Percentiles rank a stretch among this genome's conserved stretches.
Conservation (phyloP, 2,888 invertebrate genomes). For the Rhagonycha fulva region DNA sequence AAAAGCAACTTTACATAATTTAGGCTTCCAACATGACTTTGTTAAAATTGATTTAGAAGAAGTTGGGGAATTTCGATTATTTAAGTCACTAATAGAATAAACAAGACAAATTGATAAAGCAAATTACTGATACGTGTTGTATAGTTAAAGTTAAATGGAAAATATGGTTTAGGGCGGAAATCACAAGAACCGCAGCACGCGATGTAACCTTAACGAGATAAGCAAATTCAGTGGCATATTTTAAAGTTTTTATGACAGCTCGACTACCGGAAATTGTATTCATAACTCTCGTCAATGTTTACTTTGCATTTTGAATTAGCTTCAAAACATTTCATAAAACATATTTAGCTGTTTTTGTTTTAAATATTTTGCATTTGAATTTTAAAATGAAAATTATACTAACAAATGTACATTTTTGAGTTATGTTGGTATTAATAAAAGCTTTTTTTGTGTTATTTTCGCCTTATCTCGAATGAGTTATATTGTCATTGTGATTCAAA, state of each 20-base stretch:
- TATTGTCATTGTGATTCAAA: slow-evolving; percentile 34
- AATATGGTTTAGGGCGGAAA: slow-evolving; percentile 28
- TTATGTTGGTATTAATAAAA: slow-evolving; percentile 35
- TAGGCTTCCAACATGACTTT: neutral
- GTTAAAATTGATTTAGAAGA: neutral
- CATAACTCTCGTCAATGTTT: slow-evolving; percentile 34
- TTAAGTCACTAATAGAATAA: neutral
- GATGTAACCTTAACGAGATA: slow-evolving; percentile 24
- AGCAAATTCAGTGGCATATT: slow-evolving; percentile 24
- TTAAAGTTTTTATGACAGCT: slow-evolving; percentile 29
- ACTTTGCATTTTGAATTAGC: slow-evolving; percentile 24
- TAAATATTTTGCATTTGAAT: slow-evolving; percentile 31
- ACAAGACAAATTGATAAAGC: neutral
- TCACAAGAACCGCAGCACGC: slow-evolving; percentile 31
- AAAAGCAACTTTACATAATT: neutral
- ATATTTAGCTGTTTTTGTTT: slow-evolving; percentile 28
- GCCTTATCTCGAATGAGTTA: slow-evolving; percentile 30
- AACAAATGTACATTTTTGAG: slow-evolving; percentile 36
- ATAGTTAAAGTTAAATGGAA: slow-evolving; percentile 9
- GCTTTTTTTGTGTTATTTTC: slow-evolving; percentile 28
- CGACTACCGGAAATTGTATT: slow-evolving; percentile 34
- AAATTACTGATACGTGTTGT: neutral
- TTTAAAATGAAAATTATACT: slow-evolving; percentile 35
- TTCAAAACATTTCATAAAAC: slow-evolving; percentile 29
- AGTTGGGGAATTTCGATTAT: neutral